A percentile compares a stretch with the other conserved stretches of the same genome.
Conservation (phyloP, 2,888 invertebrate genomes). For the Pseudococcus jackbeardsleyi region DNA sequence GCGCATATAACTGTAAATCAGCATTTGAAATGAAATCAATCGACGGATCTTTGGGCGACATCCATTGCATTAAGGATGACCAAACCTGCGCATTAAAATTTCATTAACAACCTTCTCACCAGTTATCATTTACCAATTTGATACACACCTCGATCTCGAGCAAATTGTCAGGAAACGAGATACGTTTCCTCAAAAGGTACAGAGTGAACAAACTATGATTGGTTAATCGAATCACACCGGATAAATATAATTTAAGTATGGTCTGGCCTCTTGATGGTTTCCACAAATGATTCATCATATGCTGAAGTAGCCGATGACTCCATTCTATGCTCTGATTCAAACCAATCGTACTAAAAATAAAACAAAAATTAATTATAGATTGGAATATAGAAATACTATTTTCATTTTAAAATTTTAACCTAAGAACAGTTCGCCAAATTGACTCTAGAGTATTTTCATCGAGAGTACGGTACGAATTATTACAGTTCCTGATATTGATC, state of each 20-base stretch:
- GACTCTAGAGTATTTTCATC: constrained; percentile 69
- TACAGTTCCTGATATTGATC: constrained; percentile 68
- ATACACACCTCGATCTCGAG: not conserved
- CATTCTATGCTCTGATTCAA: constrained; percentile 71
- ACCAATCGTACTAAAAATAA: constrained; percentile 71
- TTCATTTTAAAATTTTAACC: constrained; percentile 68
- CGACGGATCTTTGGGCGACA: not conserved
- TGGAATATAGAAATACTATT: not conserved
- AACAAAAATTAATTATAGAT: constrained; percentile 21
- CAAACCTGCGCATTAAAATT: constrained; percentile 38
- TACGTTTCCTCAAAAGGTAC: constrained; percentile 8
- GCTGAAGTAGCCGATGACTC: constrained; percentile 71
- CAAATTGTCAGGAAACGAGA: constrained; percentile 23
- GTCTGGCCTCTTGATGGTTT: constrained; percentile 40
- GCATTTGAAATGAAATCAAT: not conserved
- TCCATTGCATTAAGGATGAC: constrained; percentile 40
- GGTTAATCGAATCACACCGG: constrained; percentile 49
- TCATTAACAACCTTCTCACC: not conserved
- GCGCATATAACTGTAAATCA: constrained; percentile 40
- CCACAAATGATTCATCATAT: constrained; percentile 68
- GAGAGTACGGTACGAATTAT: constrained; percentile 67
- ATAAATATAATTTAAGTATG: constrained; percentile 51
- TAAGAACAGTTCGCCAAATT: constrained; percentile 70
- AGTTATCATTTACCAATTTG: too few relatives aligned
- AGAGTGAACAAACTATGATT: constrained; percentile 41